Percentiles rank a stretch among this genome's conserved stretches.
phyloP scores from a whole-genome alignment of 2,888 invertebrate species.

The Fragum sueziense region DNA sequence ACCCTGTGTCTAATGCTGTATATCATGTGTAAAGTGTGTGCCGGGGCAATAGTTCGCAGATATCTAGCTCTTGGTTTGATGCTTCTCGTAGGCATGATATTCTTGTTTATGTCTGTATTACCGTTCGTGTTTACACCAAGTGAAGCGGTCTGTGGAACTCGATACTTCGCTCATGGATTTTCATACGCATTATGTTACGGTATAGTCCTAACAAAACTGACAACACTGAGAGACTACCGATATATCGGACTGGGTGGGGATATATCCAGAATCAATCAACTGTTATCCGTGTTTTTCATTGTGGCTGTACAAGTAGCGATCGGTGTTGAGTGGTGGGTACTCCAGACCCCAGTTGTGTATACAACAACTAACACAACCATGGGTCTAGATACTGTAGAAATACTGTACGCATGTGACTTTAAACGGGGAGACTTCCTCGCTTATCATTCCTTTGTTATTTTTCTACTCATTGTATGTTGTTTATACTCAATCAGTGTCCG shows the following conservation, averaged over 20 bases:
- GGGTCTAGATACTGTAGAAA: constrained; percentile 15
- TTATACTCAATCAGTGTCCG: constrained; percentile 91
- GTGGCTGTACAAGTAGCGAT: constrained; percentile 87
- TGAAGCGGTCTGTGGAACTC: constrained; percentile 80
- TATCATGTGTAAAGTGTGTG: constrained; percentile 90
- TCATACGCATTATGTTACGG: constrained; percentile 91
- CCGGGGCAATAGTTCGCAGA: constrained; percentile 66
- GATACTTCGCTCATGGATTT: constrained; percentile 82
- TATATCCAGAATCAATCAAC: constrained; percentile 88
- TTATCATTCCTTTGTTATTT: constrained; percentile 91
- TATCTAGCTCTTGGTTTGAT: constrained; percentile 81
- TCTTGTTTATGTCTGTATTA: constrained; percentile 81
- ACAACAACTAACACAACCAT: constrained; percentile 51
- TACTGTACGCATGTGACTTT: constrained; percentile 70
- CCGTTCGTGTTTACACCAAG: constrained; percentile 82
- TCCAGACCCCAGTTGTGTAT: constrained; percentile 68
- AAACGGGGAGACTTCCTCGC: constrained; percentile 83
- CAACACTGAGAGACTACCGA: constrained; percentile 94
- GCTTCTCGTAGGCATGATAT: constrained; percentile 81
- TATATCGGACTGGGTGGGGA: constrained; percentile 91
- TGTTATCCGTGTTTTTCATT: constrained; percentile 92
- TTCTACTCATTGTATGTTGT: constrained; percentile 91
- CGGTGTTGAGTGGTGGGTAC: constrained; percentile 80
- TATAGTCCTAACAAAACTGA: constrained; percentile 95
- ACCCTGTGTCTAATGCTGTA: constrained; percentile 92